phyloP scores from a whole-genome alignment of 2,888 invertebrate genomes.

The Lingula anatina region DNA sequence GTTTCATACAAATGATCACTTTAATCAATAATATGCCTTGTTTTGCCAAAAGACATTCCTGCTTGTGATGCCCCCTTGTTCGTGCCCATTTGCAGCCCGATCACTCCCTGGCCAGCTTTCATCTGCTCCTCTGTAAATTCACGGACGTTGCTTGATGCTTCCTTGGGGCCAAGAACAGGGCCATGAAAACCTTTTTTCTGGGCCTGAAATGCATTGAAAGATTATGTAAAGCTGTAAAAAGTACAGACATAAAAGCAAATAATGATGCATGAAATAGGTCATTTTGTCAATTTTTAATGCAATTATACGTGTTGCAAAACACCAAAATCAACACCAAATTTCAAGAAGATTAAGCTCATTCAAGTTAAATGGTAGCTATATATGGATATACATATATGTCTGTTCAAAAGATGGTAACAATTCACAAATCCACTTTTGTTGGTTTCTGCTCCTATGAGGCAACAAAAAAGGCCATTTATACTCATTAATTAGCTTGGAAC shows the following conservation, averaged over 20 bases:
- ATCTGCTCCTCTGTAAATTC: conserved; percentile 87
- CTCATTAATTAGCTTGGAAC: background rate
- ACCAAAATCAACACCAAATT: too few relatives aligned
- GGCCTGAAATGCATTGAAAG: conserved; percentile 37
- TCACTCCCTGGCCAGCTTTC: conserved; percentile 85
- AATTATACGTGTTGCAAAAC: too few relatives aligned
- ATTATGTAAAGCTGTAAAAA: background rate
- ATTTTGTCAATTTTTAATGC: too few relatives aligned
- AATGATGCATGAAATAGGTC: too few relatives aligned
- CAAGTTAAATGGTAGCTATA: too few relatives aligned
- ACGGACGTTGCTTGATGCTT: conserved; percentile 88
- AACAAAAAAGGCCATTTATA: background rate
- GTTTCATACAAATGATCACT: too few relatives aligned
- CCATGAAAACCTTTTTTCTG: conserved; percentile 59
- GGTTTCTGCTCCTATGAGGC: background rate
- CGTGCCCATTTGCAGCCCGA: conserved; percentile 88
- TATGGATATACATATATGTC: too few relatives aligned
- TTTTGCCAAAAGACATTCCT: conserved; percentile 62
- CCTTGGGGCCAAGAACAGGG: conserved; percentile 89
- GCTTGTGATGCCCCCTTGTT: conserved; percentile 96
- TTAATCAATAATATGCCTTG: conserved; percentile 26
- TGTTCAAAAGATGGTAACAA: background rate
- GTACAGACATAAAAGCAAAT: too few relatives aligned
- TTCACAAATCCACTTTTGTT: background rate
- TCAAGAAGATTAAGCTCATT: too few relatives aligned